A percentile compares a stretch with the other conserved stretches of the same genome.
phyloP scores from a whole-genome alignment of 2,113 vertebrate genomes.

The Alethe castanea region DNA sequence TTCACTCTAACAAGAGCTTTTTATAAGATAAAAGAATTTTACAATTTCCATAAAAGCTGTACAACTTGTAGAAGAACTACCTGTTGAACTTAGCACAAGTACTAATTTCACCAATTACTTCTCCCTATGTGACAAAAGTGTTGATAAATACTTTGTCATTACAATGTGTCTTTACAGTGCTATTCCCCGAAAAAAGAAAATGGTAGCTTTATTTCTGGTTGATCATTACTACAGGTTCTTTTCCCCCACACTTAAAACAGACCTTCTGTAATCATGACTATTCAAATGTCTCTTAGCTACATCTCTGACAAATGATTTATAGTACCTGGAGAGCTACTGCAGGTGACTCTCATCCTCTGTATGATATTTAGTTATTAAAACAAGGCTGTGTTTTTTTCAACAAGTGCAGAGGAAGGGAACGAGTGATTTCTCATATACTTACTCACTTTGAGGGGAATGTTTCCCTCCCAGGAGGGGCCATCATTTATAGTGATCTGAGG shows the following conservation, averaged over 20 bases:
- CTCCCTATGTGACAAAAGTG: not conserved
- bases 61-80: not conserved
- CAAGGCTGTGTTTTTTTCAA: not conserved
- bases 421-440: not conserved
- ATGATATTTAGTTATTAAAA: not conserved
- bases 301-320: not conserved
- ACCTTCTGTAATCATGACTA: not conserved
- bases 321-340: not conserved
- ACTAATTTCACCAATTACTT: not conserved
- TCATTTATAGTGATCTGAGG: not conserved
- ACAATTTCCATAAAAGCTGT: not conserved
- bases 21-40: not conserved
- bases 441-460: not conserved
- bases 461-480: not conserved
- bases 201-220: not conserved
- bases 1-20: not conserved
- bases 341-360: not conserved
- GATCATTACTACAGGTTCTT: not conserved
- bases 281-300: not conserved
- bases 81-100: not conserved
- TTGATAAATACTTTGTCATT: not conserved
- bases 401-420: not conserved
- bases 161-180: not conserved
- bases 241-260: not conserved
- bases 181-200: not conserved